Percentiles rank a stretch among this genome's conserved stretches.
phyloP scores from a whole-genome alignment of 2,113 vertebrate species.

The Hyla sarda region DNA sequence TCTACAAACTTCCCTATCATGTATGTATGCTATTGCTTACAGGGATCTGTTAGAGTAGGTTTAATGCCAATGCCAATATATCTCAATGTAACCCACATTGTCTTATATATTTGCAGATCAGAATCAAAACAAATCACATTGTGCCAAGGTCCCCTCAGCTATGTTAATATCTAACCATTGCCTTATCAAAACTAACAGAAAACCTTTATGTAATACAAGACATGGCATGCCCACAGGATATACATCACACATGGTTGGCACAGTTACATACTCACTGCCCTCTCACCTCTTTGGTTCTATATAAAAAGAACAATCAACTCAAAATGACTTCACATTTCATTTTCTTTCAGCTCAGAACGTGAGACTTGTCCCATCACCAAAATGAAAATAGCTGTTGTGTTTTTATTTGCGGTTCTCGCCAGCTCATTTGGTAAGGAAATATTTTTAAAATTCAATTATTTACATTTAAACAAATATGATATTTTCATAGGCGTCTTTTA shows the following conservation, averaged over 20 bases:
- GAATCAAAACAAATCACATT: not conserved
- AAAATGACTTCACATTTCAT: not conserved
- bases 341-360: not conserved
- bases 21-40: not conserved
- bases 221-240: not conserved
- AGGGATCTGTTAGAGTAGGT: not conserved
- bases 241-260: not conserved
- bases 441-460: not conserved
- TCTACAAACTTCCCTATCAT: not conserved
- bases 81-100: not conserved
- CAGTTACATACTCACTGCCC: not conserved
- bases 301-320: constrained; percentile 18
- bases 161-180: not conserved
- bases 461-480: not conserved
- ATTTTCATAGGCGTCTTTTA: not conserved
- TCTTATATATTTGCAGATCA: not conserved
- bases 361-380: constrained; percentile 23
- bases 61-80: not conserved
- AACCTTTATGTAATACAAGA: not conserved
- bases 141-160: not conserved
- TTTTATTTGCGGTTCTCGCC: constrained; percentile 37
- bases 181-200: constrained; percentile 44
- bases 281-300: not conserved
- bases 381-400: constrained; percentile 55
- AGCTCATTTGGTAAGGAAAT: constrained; percentile 47